Conservation (phyloP, 2,888 invertebrate species). For the Brachyptera risi region DNA sequence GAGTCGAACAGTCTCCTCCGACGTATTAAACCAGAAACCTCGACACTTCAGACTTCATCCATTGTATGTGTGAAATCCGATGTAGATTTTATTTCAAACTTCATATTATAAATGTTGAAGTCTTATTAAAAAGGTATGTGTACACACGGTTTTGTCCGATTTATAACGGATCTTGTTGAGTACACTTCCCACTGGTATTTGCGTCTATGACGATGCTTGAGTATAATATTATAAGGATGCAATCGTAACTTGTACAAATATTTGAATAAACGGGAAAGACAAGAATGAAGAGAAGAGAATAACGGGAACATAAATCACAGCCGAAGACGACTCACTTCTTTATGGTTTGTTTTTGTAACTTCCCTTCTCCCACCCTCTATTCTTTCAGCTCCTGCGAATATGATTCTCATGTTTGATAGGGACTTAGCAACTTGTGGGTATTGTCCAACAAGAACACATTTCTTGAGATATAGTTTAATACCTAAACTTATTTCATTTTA, state of each 20-base stretch:
- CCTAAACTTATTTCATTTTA: conserved; percentile 3
- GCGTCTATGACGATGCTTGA: background rate
- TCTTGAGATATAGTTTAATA: conserved; percentile 19
- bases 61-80: too few species aligned
- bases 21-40: background rate
- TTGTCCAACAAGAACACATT: conserved; percentile 26
- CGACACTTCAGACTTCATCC: background rate
- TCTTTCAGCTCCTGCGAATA: background rate
- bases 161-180: conserved; percentile 5
- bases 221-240: background rate
- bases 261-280: conserved; percentile 24
- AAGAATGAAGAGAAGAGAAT: conserved; percentile 1
- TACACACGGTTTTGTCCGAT: conserved; percentile 13
- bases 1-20: conserved; percentile 1
- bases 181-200: background rate
- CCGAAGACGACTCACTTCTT: conserved; percentile 14
- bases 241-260: conserved; percentile 21
- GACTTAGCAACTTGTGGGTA: conserved; percentile 25
- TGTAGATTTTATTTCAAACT: too few species aligned
- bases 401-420: conserved; percentile 15
- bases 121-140: conserved; percentile 22
- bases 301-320: conserved; percentile 19
- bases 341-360: conserved; percentile 17
- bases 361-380: background rate
- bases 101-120: background rate